Evolutionary conservation across 2,888 invertebrate genomes (phyloP).

Genomic region (Cyaniris semiargus): DNA sequence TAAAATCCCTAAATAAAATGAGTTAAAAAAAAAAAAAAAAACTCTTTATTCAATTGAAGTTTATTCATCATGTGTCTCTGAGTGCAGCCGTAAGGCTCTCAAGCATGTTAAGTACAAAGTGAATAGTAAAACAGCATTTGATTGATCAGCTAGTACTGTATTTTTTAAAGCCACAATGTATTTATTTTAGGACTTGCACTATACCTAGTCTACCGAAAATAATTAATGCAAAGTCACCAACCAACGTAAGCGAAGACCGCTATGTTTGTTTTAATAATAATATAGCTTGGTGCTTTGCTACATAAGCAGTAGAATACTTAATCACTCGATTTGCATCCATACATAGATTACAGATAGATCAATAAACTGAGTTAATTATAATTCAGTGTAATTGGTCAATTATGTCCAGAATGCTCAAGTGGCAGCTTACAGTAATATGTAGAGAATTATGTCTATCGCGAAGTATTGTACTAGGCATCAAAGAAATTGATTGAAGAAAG

Average conservation of each 20-base stretch:
- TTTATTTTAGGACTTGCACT: not conserved
- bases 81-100: too few relatives aligned
- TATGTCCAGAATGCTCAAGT: not conserved
- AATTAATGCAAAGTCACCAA: not conserved
- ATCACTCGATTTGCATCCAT: not conserved
- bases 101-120: too few relatives aligned
- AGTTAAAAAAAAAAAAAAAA: too few relatives aligned
- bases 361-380: not conserved
- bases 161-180: not conserved
- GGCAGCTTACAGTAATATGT: not conserved
- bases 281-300: not conserved
- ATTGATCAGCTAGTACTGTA: too few relatives aligned
- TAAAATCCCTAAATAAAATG: too few relatives aligned
- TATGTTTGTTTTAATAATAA: slow-evolving; percentile 7
- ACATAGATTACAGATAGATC: not conserved
- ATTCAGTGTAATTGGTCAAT: slow-evolving; percentile 21
- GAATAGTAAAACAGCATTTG: too few relatives aligned
- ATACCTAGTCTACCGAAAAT: too few relatives aligned
- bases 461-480: too few relatives aligned
- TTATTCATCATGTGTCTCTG: too few relatives aligned
- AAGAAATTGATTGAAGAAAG: too few relatives aligned
- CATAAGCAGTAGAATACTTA: not conserved
- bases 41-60: too few relatives aligned
- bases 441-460: not conserved
- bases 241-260: not conserved